These are phyloP conservation scores for Idaea straminata DNA, from an alignment of 2,888 invertebrate genomes.

Conservation along the genomic window DNA sequence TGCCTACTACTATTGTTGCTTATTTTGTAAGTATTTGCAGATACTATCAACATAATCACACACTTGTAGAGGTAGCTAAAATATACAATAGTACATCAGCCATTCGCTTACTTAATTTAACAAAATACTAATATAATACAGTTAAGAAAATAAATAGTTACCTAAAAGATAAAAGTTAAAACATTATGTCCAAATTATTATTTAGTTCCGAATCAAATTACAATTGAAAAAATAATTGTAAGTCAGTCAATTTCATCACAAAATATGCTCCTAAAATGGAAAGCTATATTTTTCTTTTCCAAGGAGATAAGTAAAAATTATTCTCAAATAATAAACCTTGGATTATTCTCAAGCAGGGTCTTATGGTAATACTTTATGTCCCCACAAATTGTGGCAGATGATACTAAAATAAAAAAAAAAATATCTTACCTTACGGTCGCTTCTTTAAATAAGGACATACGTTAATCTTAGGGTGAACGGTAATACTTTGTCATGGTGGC, in stretches of 20 bases:
- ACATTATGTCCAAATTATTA: neutral
- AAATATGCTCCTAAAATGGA: neutral
- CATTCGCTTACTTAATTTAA: neutral
- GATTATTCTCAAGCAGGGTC: neutral
- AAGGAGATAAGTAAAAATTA: too few relatives aligned
- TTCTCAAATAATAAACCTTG: neutral
- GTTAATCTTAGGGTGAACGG: too few relatives aligned
- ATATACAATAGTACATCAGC: neutral
- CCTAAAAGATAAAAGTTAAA: neutral
- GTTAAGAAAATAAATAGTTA: neutral
- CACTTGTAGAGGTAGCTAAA: too few relatives aligned
- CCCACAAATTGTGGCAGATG: neutral
- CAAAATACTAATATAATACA: neutral
- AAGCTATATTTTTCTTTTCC: neutral
- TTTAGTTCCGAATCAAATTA: neutral
- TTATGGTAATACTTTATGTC: neutral
- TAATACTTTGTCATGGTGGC: neutral
- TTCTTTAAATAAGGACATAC: slow-evolving; percentile 51
- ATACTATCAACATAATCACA: neutral
- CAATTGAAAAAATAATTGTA: neutral
- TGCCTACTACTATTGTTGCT: too few relatives aligned
- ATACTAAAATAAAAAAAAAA: neutral
- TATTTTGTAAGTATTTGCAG: neutral
- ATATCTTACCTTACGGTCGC: neutral
- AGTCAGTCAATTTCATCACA: neutral